Base-by-base conservation (phyloP, 2,888 invertebrate genomes). In the Spatulosminthurus flaviceps region DNA sequence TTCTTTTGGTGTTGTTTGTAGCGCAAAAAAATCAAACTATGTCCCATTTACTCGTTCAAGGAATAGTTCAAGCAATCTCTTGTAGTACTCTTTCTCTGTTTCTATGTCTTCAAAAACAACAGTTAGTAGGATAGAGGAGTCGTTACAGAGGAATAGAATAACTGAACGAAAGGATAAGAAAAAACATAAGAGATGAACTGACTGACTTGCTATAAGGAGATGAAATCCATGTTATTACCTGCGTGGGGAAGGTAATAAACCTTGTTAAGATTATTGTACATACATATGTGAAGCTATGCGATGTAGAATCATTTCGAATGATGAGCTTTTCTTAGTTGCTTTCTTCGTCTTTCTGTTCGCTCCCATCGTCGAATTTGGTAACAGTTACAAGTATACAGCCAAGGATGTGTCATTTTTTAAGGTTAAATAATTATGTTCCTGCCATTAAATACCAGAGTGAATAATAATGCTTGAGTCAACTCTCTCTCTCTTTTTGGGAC, bases 201-300 rank as follows among this genome's bases (percentile, higher is more conserved):
- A 51, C 51, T 51, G 19, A 51, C 51, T 4, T 4, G n/a, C 51
- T 19, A n/a, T 51, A 51, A 51, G 51, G 51, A 51, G 51, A 51
- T 51, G 51, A 51, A 51, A 51, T 51, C 51, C 51, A n/a, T 51
- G 51, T 51, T 51, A 51, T 51, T 51, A 51, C 51, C n/a, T 51
- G 51, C 16, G n/a, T 19, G 51, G 51, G n/a, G 51, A 51, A 9
- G 51, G 51, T 51, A 51, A 51, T 51, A 51, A 51, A 51, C 51
- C 5, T 51, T 16, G 51, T 13, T 13, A n/a, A 51, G 51, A 19
- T 34, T 13, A 41, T 7, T 51, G 1, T 51, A n/a, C 51, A 51
- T 51, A 19, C n/a, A 51, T 11, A 51, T 51, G 51, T 4, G 51
- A 19, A 51, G 51, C 16, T 19, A 34, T 34, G 9, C 34, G 16